These are phyloP conservation scores for Wasmannia auropunctata DNA, from an alignment of 1,140 invertebrate genomes.

Conservation along the genomic window DNA sequence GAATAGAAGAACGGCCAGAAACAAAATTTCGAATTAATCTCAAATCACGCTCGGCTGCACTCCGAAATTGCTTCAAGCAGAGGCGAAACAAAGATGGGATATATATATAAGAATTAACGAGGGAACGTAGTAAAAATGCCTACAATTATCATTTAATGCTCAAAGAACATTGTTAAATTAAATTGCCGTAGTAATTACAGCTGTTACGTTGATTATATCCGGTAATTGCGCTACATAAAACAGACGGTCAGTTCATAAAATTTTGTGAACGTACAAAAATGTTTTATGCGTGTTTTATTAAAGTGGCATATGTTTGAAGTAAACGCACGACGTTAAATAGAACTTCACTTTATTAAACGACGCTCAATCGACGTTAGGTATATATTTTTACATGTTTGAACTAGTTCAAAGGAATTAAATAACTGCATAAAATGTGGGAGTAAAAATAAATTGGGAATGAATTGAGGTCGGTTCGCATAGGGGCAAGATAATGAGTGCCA, in stretches of 20 bases:
- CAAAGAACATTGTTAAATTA: slow-evolving; percentile 22
- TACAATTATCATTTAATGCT: background rate
- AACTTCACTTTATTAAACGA: background rate
- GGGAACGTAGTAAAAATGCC: background rate
- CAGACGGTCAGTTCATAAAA: background rate
- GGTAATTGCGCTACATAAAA: background rate
- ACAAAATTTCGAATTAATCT: background rate
- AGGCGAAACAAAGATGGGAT: background rate
- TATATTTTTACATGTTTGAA: background rate
- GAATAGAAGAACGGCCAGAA: background rate
- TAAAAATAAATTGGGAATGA: background rate
- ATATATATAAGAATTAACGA: background rate
- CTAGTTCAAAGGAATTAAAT: background rate
- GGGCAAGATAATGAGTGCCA: slow-evolving; percentile 61
- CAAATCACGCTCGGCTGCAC: background rate
- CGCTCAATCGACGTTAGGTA: background rate
- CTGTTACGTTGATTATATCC: background rate
- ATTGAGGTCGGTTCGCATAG: slow-evolving; percentile 22
- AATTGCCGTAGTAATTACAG: background rate
- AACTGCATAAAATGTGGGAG: background rate
- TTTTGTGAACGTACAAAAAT: background rate
- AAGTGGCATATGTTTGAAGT: background rate
- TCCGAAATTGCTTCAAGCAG: background rate
- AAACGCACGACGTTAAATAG: background rate
- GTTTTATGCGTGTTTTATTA: background rate